Percentiles rank a stretch among this genome's conserved stretches.
phyloP scores from a whole-genome alignment of 2,797 vertebrate species.

The Choloepus didactylus region DNA sequence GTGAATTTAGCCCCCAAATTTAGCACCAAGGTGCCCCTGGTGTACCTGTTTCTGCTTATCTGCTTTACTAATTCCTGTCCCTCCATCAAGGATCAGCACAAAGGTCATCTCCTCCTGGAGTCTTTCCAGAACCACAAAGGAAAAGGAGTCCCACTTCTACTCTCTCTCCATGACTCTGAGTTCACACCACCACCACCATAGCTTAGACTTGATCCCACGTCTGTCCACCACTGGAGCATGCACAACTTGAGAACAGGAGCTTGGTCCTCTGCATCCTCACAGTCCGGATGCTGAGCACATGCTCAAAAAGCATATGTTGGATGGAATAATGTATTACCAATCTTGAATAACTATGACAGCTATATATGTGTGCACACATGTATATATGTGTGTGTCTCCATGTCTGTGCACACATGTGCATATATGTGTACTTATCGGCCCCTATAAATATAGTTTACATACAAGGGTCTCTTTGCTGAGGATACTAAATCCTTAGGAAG shows the following conservation, averaged over 20 bases:
- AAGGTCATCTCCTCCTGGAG: not conserved
- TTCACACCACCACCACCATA: accelerated
- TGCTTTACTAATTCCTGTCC: not conserved
- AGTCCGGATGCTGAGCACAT: not conserved
- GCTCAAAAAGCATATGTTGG: not conserved
- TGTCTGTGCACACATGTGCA: not conserved
- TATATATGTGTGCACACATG: accelerated
- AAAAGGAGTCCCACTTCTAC: not conserved
- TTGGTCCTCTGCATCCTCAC: not conserved
- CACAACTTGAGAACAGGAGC: not conserved
- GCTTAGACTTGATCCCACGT: not conserved
- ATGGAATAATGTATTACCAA: not conserved
- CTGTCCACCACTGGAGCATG: accelerated
- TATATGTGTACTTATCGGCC: not conserved
- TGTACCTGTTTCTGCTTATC: not conserved
- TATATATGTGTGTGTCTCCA: no score
- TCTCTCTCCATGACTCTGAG: accelerated
- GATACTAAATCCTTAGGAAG: not conserved
- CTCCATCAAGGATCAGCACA: not conserved
- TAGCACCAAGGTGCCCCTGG: not conserved
- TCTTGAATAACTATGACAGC: not conserved
- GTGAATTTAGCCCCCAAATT: not conserved
- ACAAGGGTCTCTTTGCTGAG: not conserved
- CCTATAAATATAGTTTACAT: not conserved
- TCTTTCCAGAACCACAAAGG: not conserved